Evolutionary conservation across 2,888 invertebrate species (phyloP).

Genomic region (Eumacrocentrus americanus): DNA sequence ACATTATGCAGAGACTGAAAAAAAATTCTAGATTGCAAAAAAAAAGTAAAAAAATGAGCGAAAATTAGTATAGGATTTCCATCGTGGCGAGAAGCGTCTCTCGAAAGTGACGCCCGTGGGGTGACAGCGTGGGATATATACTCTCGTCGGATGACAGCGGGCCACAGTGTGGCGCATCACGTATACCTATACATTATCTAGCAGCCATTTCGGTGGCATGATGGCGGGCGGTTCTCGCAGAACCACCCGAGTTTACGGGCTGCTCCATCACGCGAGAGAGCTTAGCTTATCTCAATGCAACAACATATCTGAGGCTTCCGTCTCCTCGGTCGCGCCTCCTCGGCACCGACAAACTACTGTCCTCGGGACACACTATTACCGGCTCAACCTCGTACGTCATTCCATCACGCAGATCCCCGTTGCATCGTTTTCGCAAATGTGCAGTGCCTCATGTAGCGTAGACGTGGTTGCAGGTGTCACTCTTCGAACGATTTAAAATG

Average conservation of each 20-base stretch:
- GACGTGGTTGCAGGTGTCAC: slow-evolving; percentile 13
- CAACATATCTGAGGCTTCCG: slow-evolving; percentile 58
- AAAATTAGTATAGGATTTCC: slow-evolving; percentile 20
- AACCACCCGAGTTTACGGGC: slow-evolving; percentile 54
- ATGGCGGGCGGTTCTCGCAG: slow-evolving; percentile 42
- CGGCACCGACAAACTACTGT: slow-evolving; percentile 48
- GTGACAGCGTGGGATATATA: slow-evolving; percentile 1
- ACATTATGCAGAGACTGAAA: not conserved
- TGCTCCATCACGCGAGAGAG: slow-evolving; percentile 57
- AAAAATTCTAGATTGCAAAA: not conserved
- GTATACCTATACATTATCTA: slow-evolving; percentile 53
- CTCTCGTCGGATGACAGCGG: slow-evolving; percentile 7
- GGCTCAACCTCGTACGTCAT: slow-evolving; percentile 9
- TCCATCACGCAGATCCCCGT: slow-evolving; percentile 3
- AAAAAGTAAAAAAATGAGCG: not conserved
- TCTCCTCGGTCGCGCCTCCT: slow-evolving; percentile 37
- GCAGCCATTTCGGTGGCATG: slow-evolving; percentile 56
- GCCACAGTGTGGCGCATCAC: slow-evolving; percentile 21
- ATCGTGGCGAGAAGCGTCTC: slow-evolving; percentile 2
- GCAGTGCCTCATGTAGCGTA: slow-evolving; percentile 13
- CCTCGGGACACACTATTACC: slow-evolving; percentile 42
- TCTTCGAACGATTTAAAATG: slow-evolving; percentile 45
- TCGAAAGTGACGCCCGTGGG: not conserved
- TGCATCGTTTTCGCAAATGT: slow-evolving; percentile 13
- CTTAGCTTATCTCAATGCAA: slow-evolving; percentile 59